These are phyloP conservation scores for Climacteris rufus DNA, from an alignment of 2,113 vertebrate genomes.

Conservation along the genomic window DNA sequence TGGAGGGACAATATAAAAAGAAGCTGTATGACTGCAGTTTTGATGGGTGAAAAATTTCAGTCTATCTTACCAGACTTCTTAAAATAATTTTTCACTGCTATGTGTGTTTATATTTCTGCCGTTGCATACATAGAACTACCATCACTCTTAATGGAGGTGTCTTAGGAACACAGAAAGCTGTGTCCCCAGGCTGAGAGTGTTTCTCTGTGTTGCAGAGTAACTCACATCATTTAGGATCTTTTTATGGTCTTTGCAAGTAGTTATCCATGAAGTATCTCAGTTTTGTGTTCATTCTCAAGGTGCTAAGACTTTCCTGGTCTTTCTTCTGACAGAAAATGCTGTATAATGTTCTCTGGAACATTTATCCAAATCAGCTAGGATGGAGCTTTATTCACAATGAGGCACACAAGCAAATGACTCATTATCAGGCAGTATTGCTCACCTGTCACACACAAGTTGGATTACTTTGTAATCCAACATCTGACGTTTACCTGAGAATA, in stretches of 20 bases:
- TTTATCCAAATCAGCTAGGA: not conserved
- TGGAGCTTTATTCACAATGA: not conserved
- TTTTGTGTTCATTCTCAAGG: not conserved
- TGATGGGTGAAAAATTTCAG: not conserved
- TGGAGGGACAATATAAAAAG: not conserved
- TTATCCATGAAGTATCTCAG: not conserved
- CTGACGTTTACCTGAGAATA: not conserved
- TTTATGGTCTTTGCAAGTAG: not conserved
- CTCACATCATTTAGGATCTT: not conserved
- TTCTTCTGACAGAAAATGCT: not conserved
- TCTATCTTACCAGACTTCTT: not conserved
- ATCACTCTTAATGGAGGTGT: not conserved
- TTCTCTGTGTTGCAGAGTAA: not conserved
- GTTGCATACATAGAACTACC: not conserved
- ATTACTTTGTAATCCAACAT: not conserved
- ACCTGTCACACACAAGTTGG: not conserved
- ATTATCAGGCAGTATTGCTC: not conserved
- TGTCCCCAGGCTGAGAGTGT: rapidly evolving
- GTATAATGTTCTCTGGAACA: not conserved
- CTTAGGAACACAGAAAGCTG: not conserved
- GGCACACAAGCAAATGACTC: not conserved
- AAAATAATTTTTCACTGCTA: not conserved
- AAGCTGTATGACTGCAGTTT: not conserved
- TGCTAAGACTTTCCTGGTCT: not conserved
- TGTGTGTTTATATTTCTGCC: not conserved